phyloP scores from a whole-genome alignment of 1,140 invertebrate species.

The Ruditapes philippinarum region DNA sequence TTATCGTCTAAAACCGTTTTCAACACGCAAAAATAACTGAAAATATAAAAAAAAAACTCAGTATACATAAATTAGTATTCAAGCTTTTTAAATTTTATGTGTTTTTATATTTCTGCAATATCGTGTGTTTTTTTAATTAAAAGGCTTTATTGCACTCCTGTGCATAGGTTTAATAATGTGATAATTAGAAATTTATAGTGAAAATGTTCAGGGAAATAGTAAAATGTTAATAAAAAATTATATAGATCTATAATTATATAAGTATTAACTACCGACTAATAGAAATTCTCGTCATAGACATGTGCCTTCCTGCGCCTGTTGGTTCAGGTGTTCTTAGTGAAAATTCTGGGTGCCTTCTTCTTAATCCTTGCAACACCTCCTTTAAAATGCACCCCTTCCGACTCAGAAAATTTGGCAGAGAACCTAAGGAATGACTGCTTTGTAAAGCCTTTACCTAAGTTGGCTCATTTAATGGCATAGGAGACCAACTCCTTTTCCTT shows the following conservation, averaged over 20 bases:
- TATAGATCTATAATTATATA: background rate
- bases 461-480: no score
- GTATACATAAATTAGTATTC: no score
- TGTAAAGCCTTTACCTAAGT: no score
- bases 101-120: background rate
- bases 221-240: background rate
- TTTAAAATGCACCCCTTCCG: background rate
- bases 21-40: no score
- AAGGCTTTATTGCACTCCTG: background rate
- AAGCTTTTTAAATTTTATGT: no score
- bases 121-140: background rate
- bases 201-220: no score
- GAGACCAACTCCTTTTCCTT: no score
- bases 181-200: no score
- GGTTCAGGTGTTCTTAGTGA: background rate
- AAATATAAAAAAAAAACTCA: no score
- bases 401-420: no score
- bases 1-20: background rate
- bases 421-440: no score
- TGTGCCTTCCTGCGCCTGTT: background rate
- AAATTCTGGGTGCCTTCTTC: background rate
- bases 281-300: background rate
- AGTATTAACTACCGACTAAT: background rate
- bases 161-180: background rate
- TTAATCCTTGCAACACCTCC: background rate